A percentile compares a stretch with the other conserved stretches of the same genome.
phyloP scores from a whole-genome alignment of 2,797 vertebrate genomes.

The Xerus rutilus region DNA sequence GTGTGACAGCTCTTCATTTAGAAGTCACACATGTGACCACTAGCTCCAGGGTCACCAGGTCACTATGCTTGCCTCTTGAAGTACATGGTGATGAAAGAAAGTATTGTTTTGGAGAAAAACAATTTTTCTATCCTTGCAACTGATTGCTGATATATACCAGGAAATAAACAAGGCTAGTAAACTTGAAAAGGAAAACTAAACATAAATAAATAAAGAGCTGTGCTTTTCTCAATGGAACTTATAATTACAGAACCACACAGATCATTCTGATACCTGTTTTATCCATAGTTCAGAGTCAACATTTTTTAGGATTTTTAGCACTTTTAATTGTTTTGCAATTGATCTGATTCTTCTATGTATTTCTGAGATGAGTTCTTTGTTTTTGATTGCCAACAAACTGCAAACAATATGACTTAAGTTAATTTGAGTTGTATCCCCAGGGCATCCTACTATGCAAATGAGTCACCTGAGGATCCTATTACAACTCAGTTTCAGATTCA shows the following conservation, averaged over 20 bases:
- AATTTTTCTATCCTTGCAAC: conserved; percentile 81
- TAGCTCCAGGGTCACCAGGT: conserved; percentile 67
- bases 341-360: conserved; percentile 65
- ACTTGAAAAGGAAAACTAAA: conserved; percentile 81
- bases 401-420: conserved; percentile 47
- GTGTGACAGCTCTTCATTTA: conserved; percentile 67
- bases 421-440: background rate
- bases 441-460: background rate
- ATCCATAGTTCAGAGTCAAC: conserved; percentile 75
- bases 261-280: conserved; percentile 75
- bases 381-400: conserved; percentile 62
- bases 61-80: conserved; percentile 74
- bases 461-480: background rate
- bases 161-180: conserved; percentile 79
- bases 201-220: conserved; percentile 61
- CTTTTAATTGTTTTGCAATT: conserved; percentile 73
- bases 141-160: conserved; percentile 78
- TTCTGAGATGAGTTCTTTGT: conserved; percentile 32
- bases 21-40: conserved; percentile 65
- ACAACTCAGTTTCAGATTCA: background rate
- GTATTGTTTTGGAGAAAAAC: conserved; percentile 75
- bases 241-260: conserved; percentile 74
- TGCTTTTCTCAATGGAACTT: conserved; percentile 75
- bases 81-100: conserved; percentile 80
- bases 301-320: conserved; percentile 71